Conservation (phyloP, 1,140 invertebrate genomes). For the Nilaparvata lugens region DNA sequence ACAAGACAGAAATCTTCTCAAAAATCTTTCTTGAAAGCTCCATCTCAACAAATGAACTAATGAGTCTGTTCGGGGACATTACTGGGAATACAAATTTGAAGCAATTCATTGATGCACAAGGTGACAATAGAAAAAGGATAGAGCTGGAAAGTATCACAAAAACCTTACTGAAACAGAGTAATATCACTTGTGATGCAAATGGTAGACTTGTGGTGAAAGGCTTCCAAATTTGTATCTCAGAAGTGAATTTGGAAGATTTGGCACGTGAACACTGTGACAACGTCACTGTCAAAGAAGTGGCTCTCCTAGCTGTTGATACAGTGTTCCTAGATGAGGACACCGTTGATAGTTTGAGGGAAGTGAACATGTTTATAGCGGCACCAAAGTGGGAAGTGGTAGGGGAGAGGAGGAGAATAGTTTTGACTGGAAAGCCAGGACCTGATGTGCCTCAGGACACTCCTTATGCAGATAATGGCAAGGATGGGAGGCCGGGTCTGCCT, state of each 20-base stretch:
- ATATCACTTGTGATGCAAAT: not conserved
- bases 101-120: not conserved
- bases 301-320: not conserved
- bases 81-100: not conserved
- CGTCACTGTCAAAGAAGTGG: not conserved
- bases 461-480: not conserved
- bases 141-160: not conserved
- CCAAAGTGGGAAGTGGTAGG: not conserved
- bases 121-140: not conserved
- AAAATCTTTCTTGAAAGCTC: not conserved
- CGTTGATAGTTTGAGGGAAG: not conserved
- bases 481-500: not conserved
- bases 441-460: not conserved
- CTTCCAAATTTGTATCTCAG: not conserved
- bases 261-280: not conserved
- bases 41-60: not conserved
- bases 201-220: not conserved
- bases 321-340: not conserved
- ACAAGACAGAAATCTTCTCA: not conserved
- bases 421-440: not conserved
- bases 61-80: not conserved
- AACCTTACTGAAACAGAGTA: not conserved
- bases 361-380: not conserved
- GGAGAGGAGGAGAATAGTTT: not conserved
- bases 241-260: not conserved